A percentile compares a stretch with the other conserved stretches of the same genome.
These are phyloP conservation scores for Sylvilagus floridanus DNA, from an alignment of 2,797 vertebrate genomes.

Conservation along the genomic window DNA sequence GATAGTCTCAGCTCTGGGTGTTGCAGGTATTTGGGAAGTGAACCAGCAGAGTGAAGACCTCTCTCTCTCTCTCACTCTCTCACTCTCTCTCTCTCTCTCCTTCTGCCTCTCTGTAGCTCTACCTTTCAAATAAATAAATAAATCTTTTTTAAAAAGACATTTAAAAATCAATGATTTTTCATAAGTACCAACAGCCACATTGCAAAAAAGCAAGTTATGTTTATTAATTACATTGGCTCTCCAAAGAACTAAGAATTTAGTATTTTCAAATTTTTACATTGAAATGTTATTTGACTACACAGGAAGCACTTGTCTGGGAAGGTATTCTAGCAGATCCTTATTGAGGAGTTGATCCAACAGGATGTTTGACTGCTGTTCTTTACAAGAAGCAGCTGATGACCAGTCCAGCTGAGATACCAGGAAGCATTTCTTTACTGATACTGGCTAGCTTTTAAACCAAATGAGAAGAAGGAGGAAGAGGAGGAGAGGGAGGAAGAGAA, in stretches of 20 bases:
- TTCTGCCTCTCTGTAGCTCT: no score
- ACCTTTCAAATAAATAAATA: not conserved
- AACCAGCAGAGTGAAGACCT: no score
- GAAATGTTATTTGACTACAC: constrained; percentile 6
- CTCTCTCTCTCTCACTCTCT: no score
- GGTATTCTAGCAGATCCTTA: not conserved
- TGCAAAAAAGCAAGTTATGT: not conserved
- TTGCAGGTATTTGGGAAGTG: no score
- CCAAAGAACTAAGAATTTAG: not conserved
- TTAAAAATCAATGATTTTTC: not conserved
- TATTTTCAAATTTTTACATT: constrained; percentile 16
- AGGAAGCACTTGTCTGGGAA: constrained; percentile 3
- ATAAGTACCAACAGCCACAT: not conserved
- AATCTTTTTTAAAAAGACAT: not conserved
- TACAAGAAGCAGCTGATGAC: not conserved
- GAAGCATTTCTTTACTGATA: not conserved
- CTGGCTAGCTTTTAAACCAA: not conserved
- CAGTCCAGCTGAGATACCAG: not conserved
- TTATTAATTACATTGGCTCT: constrained; percentile 15
- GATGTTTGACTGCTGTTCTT: not conserved
- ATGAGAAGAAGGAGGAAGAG: no score
- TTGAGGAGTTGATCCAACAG: not conserved
- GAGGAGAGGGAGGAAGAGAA: no score
- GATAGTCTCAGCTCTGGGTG: no score
- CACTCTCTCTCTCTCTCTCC: no score